Evolutionary conservation across 2,113 vertebrate species (phyloP), one percentile per base, ranked within the genome.

Genomic region (Turnix velox): DNA sequence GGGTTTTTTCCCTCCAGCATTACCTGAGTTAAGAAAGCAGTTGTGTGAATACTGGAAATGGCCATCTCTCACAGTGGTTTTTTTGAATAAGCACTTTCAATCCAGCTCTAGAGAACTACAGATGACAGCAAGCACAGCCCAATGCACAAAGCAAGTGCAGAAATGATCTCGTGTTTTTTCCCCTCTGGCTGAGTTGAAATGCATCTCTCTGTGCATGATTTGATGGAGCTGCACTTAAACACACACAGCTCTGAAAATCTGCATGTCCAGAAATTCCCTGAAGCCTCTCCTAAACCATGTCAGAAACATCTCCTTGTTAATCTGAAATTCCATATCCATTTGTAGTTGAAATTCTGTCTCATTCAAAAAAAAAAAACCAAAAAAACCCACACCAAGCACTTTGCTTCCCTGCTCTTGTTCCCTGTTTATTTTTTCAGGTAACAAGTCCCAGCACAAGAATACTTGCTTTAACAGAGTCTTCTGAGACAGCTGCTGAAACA

Each of bases 401-500:
- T 72, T 0, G 0, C 54, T 81, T 72, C 37, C 37, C n/a, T 30
- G 23, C 43, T 89, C 84, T 54, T 54, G 37, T 63, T 93, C 74
- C 17, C 22, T 77, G 59, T 93, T 91, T 91, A 93, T 94, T 96
- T 91, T 91, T 85, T 79, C 71, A 89, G 74, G 45, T 79, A 82
- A 81, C 62, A 54, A 92, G 74, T 12, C 8, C 1, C 24, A 57
- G 69, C 55, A 55, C 28, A 94, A 57, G 80, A 84, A 61, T 28
- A 31, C 73, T 39, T 79, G 23, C 74, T 91, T 66, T 79, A 67
- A 72, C 63, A 52, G 42, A 80, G 39, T 76, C 82, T 92, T 84
- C 54, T 19, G 81, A 92, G 81, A 65, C 71, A 87, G 49, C 27
- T 62, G 43, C 67, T 72, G 75, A 89, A 91, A 58, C 13, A 42